Percentiles rank a stretch among this genome's conserved stretches.
These are phyloP conservation scores for Anneissia japonica DNA, from an alignment of 35 echinoderm and acorn worm genomes.

Conservation along the genomic window DNA sequence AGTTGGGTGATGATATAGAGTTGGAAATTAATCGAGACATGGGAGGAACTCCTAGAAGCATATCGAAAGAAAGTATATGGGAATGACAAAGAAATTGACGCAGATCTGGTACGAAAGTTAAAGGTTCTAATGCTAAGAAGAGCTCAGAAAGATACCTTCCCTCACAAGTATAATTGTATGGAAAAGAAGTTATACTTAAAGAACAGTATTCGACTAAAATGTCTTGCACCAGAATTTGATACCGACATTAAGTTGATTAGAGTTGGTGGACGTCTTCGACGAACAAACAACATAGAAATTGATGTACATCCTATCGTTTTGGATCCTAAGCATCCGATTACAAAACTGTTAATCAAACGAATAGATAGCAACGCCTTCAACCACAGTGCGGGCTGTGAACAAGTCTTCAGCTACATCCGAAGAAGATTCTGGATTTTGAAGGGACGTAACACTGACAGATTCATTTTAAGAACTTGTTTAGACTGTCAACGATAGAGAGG, in stretches of 20 bases:
- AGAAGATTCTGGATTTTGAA: not conserved
- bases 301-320: conserved; percentile 5
- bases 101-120: too few species aligned
- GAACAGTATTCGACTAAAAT: not conserved
- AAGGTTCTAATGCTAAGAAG: too few species aligned
- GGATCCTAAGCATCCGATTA: not conserved
- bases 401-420: conserved; percentile 5
- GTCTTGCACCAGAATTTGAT: not conserved
- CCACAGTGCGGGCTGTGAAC: conserved; percentile 1
- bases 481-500: not conserved
- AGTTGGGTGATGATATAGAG: too few species aligned
- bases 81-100: too few species aligned
- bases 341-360: not conserved
- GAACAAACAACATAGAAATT: not conserved
- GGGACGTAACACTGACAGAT: not conserved
- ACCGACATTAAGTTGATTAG: not conserved
- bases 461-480: not conserved
- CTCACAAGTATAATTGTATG: too few species aligned
- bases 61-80: too few species aligned
- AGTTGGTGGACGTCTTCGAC: conserved; percentile 9
- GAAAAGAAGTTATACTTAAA: too few species aligned
- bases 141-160: too few species aligned
- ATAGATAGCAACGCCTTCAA: not conserved
- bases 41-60: too few species aligned
- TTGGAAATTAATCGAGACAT: too few species aligned